Evolutionary conservation across 2,888 invertebrate genomes (phyloP), one percentile per base, ranked within the genome.

Genomic region (Parnassius apollo): DNA sequence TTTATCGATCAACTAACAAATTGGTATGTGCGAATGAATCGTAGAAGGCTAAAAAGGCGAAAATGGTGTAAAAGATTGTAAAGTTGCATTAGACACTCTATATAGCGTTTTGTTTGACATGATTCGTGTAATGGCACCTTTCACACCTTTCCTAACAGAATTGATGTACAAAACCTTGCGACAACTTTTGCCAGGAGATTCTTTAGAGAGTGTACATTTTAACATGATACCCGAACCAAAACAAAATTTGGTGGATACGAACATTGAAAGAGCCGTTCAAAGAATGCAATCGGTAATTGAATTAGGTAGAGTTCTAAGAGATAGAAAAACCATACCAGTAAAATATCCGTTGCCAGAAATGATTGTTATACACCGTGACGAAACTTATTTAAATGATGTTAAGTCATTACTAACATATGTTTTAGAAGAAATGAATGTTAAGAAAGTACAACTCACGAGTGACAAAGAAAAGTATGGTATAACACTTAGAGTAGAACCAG

Each of bases 1-100:
- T 99, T 98, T 85, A 98, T 99, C 70, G 99, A 99, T 79, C 97
- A 99, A 80, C 93, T 99, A 3, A 99, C 99, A 42, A 99, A 99
- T 85, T 99, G 99, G 98, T 99, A 99, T 83, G 98, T 99, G 44
- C 93, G 99, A 68, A 96, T 99, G 95, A 99, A 99, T 85, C 94
- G 99, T 62, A 96, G 95, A 74, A 93, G 99, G 59, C 94, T 99
- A 66, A 99, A 99, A 99, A 92, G 99, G 99, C 50, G 98, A 98
- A 78, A 93, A 93, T 68, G 97, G 97, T 0, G 80, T 93, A 2
- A 93, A 94, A 44, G 98, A 99, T 77, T 97, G 98, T 76, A 93
- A 94, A 66, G 93, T 94, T 62, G 97, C 99, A 0, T 86, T 99
- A 61, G 95, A 96, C 70, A 98, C 99, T 0, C 93, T 99, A 9